These are phyloP conservation scores for Caenorhabditis elegans DNA, from an alignment of 1,140 invertebrate species.

Conservation along the genomic window WBcel235 BX284606.5:466501-467000, in stretches of 20 bases:
- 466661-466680: constrained; percentile 65
- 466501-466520: no score
- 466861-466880: no score
- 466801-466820: neutral
- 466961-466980: no score
- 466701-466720: constrained; percentile 59
- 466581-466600: constrained; percentile 44
- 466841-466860: neutral
- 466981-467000: no score
- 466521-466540: constrained; percentile 35
- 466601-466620: constrained; percentile 61
- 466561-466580: constrained; percentile 46
- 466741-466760: constrained; percentile 45
- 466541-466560: constrained; percentile 51
- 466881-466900: no score
- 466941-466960: no score
- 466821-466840: neutral
- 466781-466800: neutral
- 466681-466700: constrained; percentile 62
- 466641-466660: constrained; percentile 62
- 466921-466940: no score
- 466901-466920: no score
- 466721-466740: constrained; percentile 60
- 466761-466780: constrained; percentile 49
- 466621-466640: constrained; percentile 63